phyloP scores from a whole-genome alignment of 2,113 vertebrate genomes.

The Ceuthmochares aereus region DNA sequence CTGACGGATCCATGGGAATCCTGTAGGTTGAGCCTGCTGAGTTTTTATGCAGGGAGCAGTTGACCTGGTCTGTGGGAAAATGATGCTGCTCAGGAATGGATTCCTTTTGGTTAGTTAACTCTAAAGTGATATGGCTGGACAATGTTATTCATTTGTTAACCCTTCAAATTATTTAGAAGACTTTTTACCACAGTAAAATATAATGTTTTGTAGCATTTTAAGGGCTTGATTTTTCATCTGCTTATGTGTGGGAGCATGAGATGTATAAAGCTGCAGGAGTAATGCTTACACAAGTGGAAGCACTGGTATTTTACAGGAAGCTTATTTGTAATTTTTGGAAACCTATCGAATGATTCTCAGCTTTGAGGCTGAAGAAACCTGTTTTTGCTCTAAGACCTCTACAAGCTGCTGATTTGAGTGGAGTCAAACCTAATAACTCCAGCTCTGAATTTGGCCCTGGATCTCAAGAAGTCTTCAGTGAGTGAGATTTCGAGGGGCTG shows the following conservation, averaged over 20 bases:
- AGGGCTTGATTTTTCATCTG: not conserved
- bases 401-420: not conserved
- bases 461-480: not conserved
- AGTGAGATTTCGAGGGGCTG: not conserved
- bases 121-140: not conserved
- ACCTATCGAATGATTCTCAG: not conserved
- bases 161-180: not conserved
- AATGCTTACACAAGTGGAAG: not conserved
- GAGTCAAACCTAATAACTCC: not conserved
- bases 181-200: not conserved
- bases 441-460: not conserved
- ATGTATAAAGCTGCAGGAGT: not conserved
- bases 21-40: not conserved
- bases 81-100: not conserved
- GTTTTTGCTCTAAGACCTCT: not conserved
- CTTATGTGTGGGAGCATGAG: not conserved
- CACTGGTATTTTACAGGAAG: not conserved
- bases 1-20: not conserved
- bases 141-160: not conserved
- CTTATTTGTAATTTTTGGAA: not conserved
- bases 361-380: not conserved
- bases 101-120: not conserved
- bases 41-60: not conserved
- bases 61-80: slow-evolving; percentile 40
- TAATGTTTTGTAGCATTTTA: not conserved